A percentile compares a stretch with the other conserved stretches of the same genome.
Evolutionary conservation across 1,140 invertebrate genomes (phyloP).

Genomic region (Drosophila subpulchrella): DNA sequence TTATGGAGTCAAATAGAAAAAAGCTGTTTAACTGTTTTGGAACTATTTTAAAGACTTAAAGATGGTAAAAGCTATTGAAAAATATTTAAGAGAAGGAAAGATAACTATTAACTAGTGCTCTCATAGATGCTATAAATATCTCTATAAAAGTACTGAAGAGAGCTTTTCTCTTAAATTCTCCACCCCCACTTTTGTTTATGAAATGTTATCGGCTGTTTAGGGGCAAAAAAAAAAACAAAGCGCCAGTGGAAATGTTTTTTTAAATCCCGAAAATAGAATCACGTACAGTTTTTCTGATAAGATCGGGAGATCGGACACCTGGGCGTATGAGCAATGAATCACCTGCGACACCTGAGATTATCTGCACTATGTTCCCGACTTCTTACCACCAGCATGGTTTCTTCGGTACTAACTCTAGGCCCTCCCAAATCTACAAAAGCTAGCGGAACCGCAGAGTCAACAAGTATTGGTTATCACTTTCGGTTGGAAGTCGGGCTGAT

Average conservation of each 20-base stretch:
- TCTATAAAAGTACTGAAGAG: neutral
- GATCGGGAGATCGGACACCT: conserved; percentile 14
- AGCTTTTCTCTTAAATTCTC: conserved; percentile 3
- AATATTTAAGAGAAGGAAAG: neutral
- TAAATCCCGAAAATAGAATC: conserved; percentile 53
- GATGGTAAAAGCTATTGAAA: neutral
- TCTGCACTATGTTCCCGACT: conserved; percentile 4
- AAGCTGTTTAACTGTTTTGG: neutral
- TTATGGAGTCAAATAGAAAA: neutral
- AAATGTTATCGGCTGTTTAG: conserved; percentile 19
- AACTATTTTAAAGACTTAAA: conserved; percentile 1
- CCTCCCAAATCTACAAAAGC: conserved; percentile 26
- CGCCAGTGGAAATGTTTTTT: conserved; percentile 21
- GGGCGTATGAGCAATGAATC: conserved; percentile 38
- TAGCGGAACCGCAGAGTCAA: conserved; percentile 1
- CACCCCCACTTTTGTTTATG: conserved; percentile 19
- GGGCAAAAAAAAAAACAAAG: conserved; percentile 2
- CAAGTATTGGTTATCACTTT: conserved; percentile 48
- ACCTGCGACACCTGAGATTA: conserved; percentile 13
- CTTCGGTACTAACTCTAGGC: conserved; percentile 47
- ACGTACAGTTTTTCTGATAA: conserved; percentile 56
- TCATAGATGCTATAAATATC: neutral
- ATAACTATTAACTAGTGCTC: neutral
- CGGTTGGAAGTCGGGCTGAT: conserved; percentile 17
- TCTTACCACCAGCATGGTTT: conserved; percentile 72